Conservation (phyloP, 2,113 vertebrate species). For the Platichthys stellatus region DNA sequence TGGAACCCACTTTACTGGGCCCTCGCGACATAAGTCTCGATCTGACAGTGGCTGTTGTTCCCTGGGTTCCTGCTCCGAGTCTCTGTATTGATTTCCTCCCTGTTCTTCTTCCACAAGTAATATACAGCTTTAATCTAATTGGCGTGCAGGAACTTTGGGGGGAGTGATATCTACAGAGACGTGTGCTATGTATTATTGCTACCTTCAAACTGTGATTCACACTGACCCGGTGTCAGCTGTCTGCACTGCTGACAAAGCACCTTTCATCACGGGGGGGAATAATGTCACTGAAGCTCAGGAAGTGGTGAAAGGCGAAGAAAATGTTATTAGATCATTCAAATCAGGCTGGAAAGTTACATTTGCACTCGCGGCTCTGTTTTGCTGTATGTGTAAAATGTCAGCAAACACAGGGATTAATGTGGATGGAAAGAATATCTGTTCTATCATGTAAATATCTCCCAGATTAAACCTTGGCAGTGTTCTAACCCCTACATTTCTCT, state of each 20-base stretch:
- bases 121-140: conserved; percentile 80
- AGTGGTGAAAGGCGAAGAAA: neutral
- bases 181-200: conserved; percentile 70
- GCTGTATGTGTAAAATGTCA: neutral
- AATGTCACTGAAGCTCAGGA: conserved; percentile 24
- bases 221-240: conserved; percentile 65
- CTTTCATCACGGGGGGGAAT: conserved; percentile 44
- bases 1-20: conserved; percentile 35
- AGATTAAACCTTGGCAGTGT: neutral
- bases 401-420: neutral
- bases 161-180: conserved; percentile 64
- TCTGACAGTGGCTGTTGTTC: conserved; percentile 66
- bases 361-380: neutral
- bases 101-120: conserved; percentile 66
- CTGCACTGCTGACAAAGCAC: conserved; percentile 69
- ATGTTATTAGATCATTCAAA: conserved; percentile 18
- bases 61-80: conserved; percentile 63
- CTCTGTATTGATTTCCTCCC: conserved; percentile 72
- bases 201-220: conserved; percentile 60
- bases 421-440: neutral
- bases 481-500: neutral
- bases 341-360: neutral
- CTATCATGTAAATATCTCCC: neutral
- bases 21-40: conserved; percentile 56
- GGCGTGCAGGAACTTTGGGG: conserved; percentile 58